A percentile compares a stretch with the other conserved stretches of the same genome.
Conservation (phyloP, 2,888 invertebrate genomes). For the Eupithecia subumbrata region DNA sequence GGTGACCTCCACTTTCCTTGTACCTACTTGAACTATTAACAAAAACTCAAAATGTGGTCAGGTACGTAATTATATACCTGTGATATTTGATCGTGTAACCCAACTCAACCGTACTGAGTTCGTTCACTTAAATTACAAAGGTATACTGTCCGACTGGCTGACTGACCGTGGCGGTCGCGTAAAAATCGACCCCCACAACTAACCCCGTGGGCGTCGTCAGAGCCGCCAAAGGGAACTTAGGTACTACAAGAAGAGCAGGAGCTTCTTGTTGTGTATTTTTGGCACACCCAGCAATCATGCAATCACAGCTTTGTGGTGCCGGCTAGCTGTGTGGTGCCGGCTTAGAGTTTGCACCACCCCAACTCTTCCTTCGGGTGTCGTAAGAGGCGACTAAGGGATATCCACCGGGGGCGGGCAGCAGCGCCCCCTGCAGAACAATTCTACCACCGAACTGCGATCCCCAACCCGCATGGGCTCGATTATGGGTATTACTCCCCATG, state of each 20-base stretch:
- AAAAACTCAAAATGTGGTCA: slow-evolving; percentile 8
- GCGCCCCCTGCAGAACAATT: too few relatives aligned
- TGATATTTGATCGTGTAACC: slow-evolving; percentile 21
- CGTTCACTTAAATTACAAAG: slow-evolving; percentile 5
- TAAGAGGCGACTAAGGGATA: too few relatives aligned
- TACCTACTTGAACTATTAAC: neutral
- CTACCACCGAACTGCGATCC: too few relatives aligned
- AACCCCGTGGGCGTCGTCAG: neutral
- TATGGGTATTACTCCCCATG: too few relatives aligned
- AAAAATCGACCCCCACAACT: neutral
- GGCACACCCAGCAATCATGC: too few relatives aligned
- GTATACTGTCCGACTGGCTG: neutral
- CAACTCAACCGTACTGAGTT: neutral
- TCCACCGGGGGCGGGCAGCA: too few relatives aligned
- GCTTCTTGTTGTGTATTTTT: too few relatives aligned
- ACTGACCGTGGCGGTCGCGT: neutral
- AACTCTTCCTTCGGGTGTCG: too few relatives aligned
- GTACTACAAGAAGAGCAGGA: neutral
- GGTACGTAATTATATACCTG: slow-evolving; percentile 8
- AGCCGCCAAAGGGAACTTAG: neutral
- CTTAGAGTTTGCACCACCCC: too few relatives aligned
- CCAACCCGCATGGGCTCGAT: too few relatives aligned
- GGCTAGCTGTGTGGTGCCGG: too few relatives aligned
- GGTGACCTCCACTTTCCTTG: slow-evolving; percentile 24
- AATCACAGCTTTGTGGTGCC: too few relatives aligned